phyloP scores from a whole-genome alignment of 1,140 invertebrate species.

The Solenopsis invicta region DNA sequence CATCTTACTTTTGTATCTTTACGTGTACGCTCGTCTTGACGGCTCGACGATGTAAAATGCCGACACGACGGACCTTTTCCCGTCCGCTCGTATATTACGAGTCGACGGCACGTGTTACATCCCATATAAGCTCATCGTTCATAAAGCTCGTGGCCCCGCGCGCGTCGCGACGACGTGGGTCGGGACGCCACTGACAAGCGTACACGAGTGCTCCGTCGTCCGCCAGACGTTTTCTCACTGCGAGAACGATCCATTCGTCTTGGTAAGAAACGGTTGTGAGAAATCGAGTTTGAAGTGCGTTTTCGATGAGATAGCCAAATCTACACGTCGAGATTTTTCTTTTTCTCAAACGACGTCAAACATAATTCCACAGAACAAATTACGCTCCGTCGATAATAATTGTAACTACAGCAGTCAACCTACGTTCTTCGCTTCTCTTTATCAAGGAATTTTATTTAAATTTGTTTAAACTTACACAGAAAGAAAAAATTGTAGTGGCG shows the following conservation, averaged over 20 bases:
- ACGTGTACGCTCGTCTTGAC: conserved; percentile 37
- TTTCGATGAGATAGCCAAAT: conserved; percentile 13
- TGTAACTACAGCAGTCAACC: background rate
- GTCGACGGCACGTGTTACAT: conserved; percentile 76
- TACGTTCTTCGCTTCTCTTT: background rate
- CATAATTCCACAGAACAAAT: background rate
- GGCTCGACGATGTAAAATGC: conserved; percentile 63
- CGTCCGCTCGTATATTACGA: conserved; percentile 74
- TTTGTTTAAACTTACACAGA: background rate
- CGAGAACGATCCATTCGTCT: conserved; percentile 59
- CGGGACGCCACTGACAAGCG: conserved; percentile 60
- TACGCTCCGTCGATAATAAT: background rate
- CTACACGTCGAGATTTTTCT: background rate
- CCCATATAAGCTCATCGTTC: conserved; percentile 73
- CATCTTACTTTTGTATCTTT: conserved; percentile 57
- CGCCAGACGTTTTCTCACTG: conserved; percentile 36
- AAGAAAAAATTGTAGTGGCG: too few species aligned
- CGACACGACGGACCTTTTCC: conserved; percentile 53
- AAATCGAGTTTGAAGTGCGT: conserved; percentile 49
- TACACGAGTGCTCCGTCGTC: conserved; percentile 56
- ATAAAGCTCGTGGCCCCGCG: conserved; percentile 68
- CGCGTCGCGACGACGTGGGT: conserved; percentile 54
- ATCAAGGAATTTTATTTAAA: background rate
- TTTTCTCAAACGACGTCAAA: background rate
- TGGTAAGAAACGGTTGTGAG: conserved; percentile 37